Evolutionary conservation across 1,140 invertebrate species (phyloP).

Genomic region (Parapsyche elsis): DNA sequence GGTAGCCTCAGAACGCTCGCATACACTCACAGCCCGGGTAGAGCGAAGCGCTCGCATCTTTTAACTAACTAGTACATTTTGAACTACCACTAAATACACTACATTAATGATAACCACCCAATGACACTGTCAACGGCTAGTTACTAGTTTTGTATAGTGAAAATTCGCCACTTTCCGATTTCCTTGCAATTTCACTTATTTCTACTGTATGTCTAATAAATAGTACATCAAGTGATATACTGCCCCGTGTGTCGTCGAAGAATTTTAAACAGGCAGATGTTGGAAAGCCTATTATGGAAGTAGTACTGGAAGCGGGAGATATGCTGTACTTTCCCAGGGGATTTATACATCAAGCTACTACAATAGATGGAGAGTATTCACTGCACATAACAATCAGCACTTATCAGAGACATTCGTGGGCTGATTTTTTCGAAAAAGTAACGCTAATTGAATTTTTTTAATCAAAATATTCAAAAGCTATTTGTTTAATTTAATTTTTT

Average conservation of each 20-base stretch:
- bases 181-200: slow-evolving; percentile 9
- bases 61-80: no score
- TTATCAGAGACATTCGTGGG: slow-evolving; percentile 92
- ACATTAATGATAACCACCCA: no score
- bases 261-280: slow-evolving; percentile 86
- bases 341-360: slow-evolving; percentile 90
- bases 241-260: slow-evolving; percentile 84
- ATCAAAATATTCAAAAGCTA: not conserved
- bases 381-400: slow-evolving; percentile 93
- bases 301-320: slow-evolving; percentile 86
- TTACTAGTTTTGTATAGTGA: not conserved
- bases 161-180: not conserved
- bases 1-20: no score
- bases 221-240: slow-evolving; percentile 68
- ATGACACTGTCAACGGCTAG: no score
- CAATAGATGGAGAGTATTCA: slow-evolving; percentile 82
- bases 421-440: slow-evolving; percentile 85
- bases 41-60: no score
- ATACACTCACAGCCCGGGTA: no score
- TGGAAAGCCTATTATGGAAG: slow-evolving; percentile 84
- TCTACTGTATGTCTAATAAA: slow-evolving; percentile 40
- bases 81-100: no score
- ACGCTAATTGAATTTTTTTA: slow-evolving; percentile 33
- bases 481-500: slow-evolving; percentile 23
- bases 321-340: slow-evolving; percentile 93